Conservation (phyloP, 2,888 invertebrate genomes). For the Notocelia uddmanniana region DNA sequence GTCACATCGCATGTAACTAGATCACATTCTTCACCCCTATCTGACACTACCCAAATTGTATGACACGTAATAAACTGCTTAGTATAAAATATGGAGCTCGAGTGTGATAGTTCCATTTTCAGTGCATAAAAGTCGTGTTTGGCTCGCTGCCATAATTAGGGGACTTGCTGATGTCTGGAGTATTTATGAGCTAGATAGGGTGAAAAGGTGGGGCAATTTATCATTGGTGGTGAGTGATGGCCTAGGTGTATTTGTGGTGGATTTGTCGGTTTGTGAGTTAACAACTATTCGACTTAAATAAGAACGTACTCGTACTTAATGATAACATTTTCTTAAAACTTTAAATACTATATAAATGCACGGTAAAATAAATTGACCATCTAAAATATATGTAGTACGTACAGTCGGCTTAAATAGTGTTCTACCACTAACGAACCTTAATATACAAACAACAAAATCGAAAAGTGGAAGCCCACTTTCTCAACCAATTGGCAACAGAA, state of each 20-base stretch:
- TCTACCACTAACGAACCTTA: too few species aligned
- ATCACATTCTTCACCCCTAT: constrained; percentile 32
- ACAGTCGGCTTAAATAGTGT: too few species aligned
- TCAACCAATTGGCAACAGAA: too few species aligned
- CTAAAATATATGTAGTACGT: too few species aligned
- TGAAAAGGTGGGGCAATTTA: constrained; percentile 26
- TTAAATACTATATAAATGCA: too few species aligned
- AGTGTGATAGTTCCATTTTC: constrained; percentile 43
- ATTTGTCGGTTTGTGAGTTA: neutral
- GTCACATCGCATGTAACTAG: constrained; percentile 28
- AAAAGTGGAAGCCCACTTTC: too few species aligned
- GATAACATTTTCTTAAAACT: too few species aligned
- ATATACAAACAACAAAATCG: too few species aligned
- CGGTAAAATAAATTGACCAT: too few species aligned
- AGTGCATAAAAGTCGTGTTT: constrained; percentile 33
- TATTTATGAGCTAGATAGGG: constrained; percentile 39
- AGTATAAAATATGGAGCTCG: constrained; percentile 39
- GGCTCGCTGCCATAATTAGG: constrained; percentile 44
- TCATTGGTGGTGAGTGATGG: constrained; percentile 8
- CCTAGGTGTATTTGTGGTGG: neutral
- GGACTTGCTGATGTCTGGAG: constrained; percentile 34
- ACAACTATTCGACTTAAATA: neutral
- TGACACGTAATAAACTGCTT: constrained; percentile 45
- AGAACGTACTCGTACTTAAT: neutral
- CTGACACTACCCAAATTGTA: constrained; percentile 41